Evolutionary conservation across 2,888 invertebrate genomes (phyloP).

Genomic region (Lasius fuliginosus): DNA sequence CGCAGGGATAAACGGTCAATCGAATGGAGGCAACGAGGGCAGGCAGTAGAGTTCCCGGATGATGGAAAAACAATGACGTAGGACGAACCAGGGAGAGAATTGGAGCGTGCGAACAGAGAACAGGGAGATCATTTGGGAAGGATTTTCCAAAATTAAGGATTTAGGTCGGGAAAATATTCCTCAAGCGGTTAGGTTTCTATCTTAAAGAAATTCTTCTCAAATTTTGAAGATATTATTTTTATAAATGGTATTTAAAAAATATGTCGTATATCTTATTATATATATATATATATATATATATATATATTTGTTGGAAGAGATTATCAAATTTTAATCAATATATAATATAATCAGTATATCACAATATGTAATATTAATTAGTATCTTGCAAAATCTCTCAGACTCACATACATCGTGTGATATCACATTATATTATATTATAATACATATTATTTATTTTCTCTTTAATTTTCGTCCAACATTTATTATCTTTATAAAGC

Average conservation of each 20-base stretch:
- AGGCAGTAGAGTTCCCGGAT: neutral
- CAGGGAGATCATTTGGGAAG: constrained; percentile 13
- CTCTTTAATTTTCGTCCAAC: neutral
- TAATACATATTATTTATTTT: neutral
- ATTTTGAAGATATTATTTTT: neutral
- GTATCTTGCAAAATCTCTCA: neutral
- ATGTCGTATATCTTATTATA: neutral
- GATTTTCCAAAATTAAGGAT: constrained; percentile 20
- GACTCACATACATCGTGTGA: too few relatives aligned
- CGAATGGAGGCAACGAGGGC: neutral
- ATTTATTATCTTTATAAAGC: neutral
- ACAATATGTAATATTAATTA: too few relatives aligned
- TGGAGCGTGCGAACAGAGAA: constrained; percentile 31
- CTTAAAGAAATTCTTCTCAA: neutral
- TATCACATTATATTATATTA: neutral
- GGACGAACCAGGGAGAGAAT: neutral
- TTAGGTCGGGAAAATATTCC: neutral
- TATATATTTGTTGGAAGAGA: too few relatives aligned
- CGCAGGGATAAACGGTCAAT: constrained; percentile 19
- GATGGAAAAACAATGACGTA: constrained; percentile 29
- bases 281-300: too few relatives aligned
- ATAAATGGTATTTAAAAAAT: neutral
- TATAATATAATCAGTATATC: neutral
- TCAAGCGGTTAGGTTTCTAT: neutral
- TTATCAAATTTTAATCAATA: neutral